Percentiles rank a stretch among this genome's conserved stretches.
Conservation (phyloP, 2,113 vertebrate species). For the Brachypodius melanocephalos region DNA sequence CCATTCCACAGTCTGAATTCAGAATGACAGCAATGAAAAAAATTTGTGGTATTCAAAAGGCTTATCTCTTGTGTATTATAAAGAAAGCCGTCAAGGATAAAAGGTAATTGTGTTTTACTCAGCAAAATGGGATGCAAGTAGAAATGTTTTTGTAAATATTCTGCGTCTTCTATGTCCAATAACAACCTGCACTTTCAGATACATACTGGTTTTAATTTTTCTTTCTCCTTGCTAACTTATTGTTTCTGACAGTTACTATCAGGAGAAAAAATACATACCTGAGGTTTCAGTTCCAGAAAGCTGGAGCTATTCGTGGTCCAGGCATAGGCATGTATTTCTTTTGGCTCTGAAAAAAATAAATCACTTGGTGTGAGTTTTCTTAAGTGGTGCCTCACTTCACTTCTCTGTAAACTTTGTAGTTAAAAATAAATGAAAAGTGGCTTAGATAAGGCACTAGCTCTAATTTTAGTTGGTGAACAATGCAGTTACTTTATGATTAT, state of each 20-base stretch:
- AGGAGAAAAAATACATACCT: slow-evolving; percentile 20
- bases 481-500: not conserved
- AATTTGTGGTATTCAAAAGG: slow-evolving; percentile 39
- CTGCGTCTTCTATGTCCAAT: not conserved
- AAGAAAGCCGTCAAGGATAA: slow-evolving; percentile 3
- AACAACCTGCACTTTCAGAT: not conserved
- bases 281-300: slow-evolving; percentile 21
- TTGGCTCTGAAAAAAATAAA: slow-evolving; percentile 27
- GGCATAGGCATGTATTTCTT: not conserved
- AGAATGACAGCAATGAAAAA: slow-evolving; percentile 64
- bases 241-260: not conserved
- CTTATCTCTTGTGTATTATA: slow-evolving; percentile 39
- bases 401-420: not conserved
- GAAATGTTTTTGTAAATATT: slow-evolving; percentile 4
- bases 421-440: not conserved
- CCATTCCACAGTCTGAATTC: not conserved
- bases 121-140: not conserved
- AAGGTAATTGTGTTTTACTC: slow-evolving; percentile 3
- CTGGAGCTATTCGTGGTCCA: not conserved
- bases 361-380: not conserved
- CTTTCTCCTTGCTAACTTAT: not conserved
- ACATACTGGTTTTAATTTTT: not conserved
- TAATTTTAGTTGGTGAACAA: not conserved
- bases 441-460: not conserved
- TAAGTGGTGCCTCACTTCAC: not conserved